phyloP scores from a whole-genome alignment of 2,888 invertebrate genomes.

The Siphonodentalium dalli region DNA sequence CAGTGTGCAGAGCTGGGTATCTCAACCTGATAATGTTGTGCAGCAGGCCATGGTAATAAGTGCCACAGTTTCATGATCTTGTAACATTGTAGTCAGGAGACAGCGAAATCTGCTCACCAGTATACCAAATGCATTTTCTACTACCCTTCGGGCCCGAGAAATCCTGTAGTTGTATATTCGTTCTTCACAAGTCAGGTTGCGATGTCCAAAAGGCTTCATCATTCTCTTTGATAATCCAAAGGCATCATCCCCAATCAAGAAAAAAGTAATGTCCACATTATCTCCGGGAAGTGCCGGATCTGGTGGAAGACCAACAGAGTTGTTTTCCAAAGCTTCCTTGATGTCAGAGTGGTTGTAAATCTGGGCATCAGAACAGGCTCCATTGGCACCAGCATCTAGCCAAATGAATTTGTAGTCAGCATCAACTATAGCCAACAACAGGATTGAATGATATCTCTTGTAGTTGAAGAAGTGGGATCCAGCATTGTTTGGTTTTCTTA shows the following conservation, averaged over 20 bases:
- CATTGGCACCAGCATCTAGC: conserved; percentile 22
- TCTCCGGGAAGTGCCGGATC: conserved; percentile 28
- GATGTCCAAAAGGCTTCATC: conserved; percentile 35
- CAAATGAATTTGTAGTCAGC: conserved; percentile 37
- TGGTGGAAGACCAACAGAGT: conserved; percentile 24
- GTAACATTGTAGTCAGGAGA: no score
- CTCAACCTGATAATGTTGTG: no score
- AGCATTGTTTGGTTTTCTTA: conserved; percentile 13
- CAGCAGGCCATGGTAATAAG: no score
- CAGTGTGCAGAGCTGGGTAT: no score
- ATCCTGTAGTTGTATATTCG: conserved; percentile 33
- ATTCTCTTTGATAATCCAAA: conserved; percentile 31
- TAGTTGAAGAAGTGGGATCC: conserved; percentile 32
- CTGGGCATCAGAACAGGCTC: conserved; percentile 23
- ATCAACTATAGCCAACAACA: conserved; percentile 33
- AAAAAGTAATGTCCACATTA: conserved; percentile 30
- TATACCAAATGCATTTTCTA: no score
- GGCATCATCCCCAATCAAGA: conserved; percentile 33
- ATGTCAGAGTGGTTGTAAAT: conserved; percentile 25
- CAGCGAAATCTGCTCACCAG: no score
- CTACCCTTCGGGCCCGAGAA: no score
- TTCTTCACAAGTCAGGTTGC: conserved; percentile 25
- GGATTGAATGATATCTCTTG: conserved; percentile 31
- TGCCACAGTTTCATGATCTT: no score
- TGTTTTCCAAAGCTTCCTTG: conserved; percentile 18